These are phyloP conservation scores for Pluvialis apricaria DNA, from an alignment of 2,113 vertebrate species.

Conservation along the genomic window DNA sequence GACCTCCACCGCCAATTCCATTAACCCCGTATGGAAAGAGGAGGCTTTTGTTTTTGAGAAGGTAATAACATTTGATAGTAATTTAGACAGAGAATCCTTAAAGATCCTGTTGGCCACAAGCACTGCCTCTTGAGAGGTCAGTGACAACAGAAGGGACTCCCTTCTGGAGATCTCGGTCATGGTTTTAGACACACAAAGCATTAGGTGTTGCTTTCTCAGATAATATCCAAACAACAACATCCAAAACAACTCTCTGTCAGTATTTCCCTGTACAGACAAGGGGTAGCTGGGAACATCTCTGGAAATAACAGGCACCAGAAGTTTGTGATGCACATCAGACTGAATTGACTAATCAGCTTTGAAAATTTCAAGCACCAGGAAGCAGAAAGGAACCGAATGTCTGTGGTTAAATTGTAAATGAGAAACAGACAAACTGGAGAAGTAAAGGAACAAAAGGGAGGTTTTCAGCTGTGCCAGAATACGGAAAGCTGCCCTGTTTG, in stretches of 20 bases:
- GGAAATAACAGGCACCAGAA: neutral
- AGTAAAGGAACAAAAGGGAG: neutral
- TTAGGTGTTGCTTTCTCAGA: neutral
- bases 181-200: neutral
- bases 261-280: neutral
- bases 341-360: neutral
- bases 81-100: neutral
- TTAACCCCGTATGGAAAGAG: conserved; percentile 97
- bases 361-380: neutral
- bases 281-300: neutral
- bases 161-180: neutral
- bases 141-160: neutral
- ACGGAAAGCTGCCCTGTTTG: neutral
- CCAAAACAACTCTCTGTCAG: neutral
- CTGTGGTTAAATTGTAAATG: neutral
- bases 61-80: conserved; percentile 62
- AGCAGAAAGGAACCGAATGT: neutral
- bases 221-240: neutral
- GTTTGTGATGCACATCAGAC: neutral
- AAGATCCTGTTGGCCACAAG: neutral
- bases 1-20: conserved; percentile 84
- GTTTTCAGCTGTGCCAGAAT: neutral
- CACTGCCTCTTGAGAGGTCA: neutral
- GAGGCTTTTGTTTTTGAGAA: conserved; percentile 97
- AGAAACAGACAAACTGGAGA: neutral